Percentiles rank a stretch among this genome's conserved stretches.
Evolutionary conservation across 92 coral and sea anemone species (phyloP).

Genomic region (Epizoanthus ramosus): DNA sequence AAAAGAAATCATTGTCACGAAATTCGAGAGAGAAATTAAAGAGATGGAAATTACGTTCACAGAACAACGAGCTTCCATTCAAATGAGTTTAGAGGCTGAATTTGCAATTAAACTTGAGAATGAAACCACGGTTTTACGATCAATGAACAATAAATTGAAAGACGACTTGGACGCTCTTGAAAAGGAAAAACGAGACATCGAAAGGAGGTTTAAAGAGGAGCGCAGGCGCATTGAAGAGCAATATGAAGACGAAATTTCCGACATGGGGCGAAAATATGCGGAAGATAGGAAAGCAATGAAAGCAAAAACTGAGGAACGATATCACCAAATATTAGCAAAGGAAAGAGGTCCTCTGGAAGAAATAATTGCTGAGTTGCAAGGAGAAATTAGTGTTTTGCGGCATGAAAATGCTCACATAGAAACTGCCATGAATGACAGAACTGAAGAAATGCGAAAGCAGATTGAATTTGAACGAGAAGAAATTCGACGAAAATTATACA

Average conservation of each 20-base stretch:
- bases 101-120: slow-evolving; percentile 83
- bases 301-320: slow-evolving; percentile 77
- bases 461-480: slow-evolving; percentile 80
- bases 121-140: slow-evolving; percentile 78
- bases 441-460: slow-evolving; percentile 74
- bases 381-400: slow-evolving; percentile 68
- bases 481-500: slow-evolving; percentile 49
- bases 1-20: slow-evolving; percentile 83
- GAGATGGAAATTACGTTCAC: slow-evolving; percentile 90
- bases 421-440: slow-evolving; percentile 69
- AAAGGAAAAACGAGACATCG: slow-evolving; percentile 84
- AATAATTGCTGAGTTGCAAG: slow-evolving; percentile 67
- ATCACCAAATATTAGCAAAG: slow-evolving; percentile 63
- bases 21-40: slow-evolving; percentile 86
- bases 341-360: slow-evolving; percentile 78
- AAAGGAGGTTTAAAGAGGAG: slow-evolving; percentile 81
- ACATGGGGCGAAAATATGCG: slow-evolving; percentile 75
- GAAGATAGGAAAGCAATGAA: slow-evolving; percentile 76
- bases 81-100: slow-evolving; percentile 79
- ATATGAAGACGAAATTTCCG: slow-evolving; percentile 87
- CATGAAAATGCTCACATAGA: slow-evolving; percentile 85
- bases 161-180: slow-evolving; percentile 86
- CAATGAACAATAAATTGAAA: slow-evolving; percentile 77
- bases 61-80: slow-evolving; percentile 78
- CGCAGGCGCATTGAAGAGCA: slow-evolving; percentile 75